Conservation (phyloP, 2,113 vertebrate genomes). For the Octodon degus region DNA sequence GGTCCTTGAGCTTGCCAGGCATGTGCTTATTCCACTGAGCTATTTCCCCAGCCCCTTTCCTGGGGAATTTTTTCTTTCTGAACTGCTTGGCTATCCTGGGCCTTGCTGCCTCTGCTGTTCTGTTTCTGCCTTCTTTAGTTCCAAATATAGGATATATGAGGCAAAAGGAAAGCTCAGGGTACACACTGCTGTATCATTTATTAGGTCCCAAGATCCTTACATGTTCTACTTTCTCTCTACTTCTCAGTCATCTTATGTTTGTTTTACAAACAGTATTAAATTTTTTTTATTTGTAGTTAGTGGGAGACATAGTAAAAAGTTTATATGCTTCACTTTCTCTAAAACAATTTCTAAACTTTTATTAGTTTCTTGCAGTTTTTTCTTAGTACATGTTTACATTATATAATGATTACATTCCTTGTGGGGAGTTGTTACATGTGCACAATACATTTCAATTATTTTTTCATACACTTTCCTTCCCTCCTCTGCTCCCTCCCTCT, state of each 20-base stretch:
- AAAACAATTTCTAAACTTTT: not conserved
- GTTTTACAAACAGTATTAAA: not conserved
- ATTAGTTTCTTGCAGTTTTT: not conserved
- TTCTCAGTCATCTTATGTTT: not conserved
- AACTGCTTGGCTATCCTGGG: not conserved
- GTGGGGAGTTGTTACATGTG: not conserved
- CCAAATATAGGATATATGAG: not conserved
- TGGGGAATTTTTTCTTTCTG: not conserved
- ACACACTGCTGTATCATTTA: not conserved
- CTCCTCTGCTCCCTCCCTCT: not conserved
- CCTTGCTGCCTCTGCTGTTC: not conserved
- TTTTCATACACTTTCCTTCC: not conserved
- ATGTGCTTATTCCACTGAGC: too few species aligned
- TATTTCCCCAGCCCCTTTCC: too few species aligned
- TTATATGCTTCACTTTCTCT: not conserved
- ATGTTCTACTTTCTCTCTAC: not conserved
- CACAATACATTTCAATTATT: not conserved
- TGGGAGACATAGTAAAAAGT: slow-evolving; percentile 1
- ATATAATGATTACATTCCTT: not conserved
- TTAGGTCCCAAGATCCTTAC: not conserved
- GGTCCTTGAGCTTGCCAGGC: too few species aligned
- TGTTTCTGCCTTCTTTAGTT: not conserved
- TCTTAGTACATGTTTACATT: not conserved
- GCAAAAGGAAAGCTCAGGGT: not conserved
- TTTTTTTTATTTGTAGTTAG: not conserved